Evolutionary conservation across 2,113 vertebrate species (phyloP).

Genomic region (Crocuta crocuta): DNA sequence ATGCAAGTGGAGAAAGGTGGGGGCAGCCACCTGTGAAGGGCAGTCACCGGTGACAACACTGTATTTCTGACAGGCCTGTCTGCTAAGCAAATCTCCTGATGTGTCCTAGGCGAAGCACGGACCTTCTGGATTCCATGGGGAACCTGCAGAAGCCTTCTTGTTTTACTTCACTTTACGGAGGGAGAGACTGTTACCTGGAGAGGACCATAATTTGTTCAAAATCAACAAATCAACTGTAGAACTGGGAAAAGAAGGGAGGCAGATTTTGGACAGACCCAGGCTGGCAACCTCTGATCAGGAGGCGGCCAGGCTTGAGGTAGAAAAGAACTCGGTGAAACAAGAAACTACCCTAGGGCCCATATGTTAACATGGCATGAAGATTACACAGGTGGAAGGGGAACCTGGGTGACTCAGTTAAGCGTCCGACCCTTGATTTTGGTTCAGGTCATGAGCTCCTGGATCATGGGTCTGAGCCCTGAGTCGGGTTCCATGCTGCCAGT

Average conservation of each 20-base stretch:
- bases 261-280: background rate
- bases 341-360: background rate
- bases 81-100: background rate
- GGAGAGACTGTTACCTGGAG: background rate
- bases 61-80: background rate
- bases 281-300: background rate
- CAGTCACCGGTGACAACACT: background rate
- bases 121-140: background rate
- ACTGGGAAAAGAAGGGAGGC: background rate
- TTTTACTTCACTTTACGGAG: background rate
- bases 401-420: too few species aligned
- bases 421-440: too few species aligned
- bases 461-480: too few species aligned
- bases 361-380: background rate
- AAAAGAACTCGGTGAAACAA: background rate
- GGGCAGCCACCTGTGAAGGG: constrained; percentile 75
- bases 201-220: background rate
- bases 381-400: background rate
- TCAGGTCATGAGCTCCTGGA: too few species aligned
- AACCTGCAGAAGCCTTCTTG: background rate
- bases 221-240: background rate
- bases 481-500: too few species aligned
- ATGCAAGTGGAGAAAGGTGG: background rate
- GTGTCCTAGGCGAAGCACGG: background rate
- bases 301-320: background rate